Percentiles rank a stretch among this genome's conserved stretches.
These are phyloP conservation scores for Tringa solitaria DNA, from an alignment of 2,113 vertebrate genomes.

Conservation along the genomic window DNA sequence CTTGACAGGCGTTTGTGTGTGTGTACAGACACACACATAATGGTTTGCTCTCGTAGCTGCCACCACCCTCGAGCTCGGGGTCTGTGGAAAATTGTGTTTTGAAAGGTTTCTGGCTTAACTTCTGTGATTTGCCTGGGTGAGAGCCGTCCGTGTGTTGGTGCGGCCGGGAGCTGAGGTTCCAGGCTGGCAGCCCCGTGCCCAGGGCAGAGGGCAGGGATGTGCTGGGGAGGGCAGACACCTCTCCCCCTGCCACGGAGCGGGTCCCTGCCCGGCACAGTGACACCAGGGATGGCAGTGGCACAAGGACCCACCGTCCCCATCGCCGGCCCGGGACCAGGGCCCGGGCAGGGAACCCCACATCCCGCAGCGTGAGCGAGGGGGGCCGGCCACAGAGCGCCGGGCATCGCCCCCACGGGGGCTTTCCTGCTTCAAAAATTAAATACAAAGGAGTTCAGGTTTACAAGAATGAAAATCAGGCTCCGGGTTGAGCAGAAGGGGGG, in stretches of 20 bases:
- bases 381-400: no score
- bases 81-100: neutral
- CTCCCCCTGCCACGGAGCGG: neutral
- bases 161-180: neutral
- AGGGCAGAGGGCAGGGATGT: rapidly evolving
- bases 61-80: neutral
- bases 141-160: rapidly evolving
- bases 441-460: neutral
- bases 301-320: neutral
- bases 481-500: neutral
- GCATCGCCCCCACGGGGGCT: neutral
- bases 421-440: neutral
- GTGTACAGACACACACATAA: neutral
- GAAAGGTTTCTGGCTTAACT: neutral
- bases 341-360: no score
- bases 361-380: neutral
- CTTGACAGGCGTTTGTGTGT: neutral
- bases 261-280: neutral
- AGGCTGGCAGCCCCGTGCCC: neutral
- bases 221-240: neutral
- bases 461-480: neutral
- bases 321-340: no score
- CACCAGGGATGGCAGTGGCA: rapidly evolving
- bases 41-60: neutral
- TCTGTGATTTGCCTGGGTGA: neutral